These are phyloP conservation scores for Benthosema pterotum DNA, from an alignment of 2,797 vertebrate genomes.

Conservation along the genomic window DNA sequence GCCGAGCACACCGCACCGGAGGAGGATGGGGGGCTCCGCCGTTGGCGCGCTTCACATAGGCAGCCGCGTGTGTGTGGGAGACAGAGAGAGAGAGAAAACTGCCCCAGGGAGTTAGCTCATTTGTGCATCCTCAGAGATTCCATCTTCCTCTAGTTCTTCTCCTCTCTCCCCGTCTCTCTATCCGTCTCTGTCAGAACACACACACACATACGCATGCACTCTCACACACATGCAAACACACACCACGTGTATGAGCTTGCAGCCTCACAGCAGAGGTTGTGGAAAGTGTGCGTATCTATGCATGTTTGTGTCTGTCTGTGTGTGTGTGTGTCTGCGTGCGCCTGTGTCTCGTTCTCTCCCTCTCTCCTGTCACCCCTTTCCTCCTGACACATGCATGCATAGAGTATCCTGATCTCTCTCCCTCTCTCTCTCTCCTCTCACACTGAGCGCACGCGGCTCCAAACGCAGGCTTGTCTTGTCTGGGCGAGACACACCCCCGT, in stretches of 20 bases:
- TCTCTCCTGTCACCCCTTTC: slow-evolving; percentile 24
- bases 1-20: neutral
- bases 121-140: slow-evolving; percentile 86
- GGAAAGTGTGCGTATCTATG: slow-evolving; percentile 29
- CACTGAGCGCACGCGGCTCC: slow-evolving; percentile 58
- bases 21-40: too few relatives aligned
- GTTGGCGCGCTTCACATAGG: slow-evolving; percentile 7
- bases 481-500: slow-evolving; percentile 74
- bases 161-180: neutral
- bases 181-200: slow-evolving; percentile 3
- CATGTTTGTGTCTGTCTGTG: neutral
- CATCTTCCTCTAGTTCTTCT: slow-evolving; percentile 24
- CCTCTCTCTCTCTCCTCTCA: slow-evolving; percentile 47
- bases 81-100: neutral
- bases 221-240: slow-evolving; percentile 18
- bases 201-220: slow-evolving; percentile 7
- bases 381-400: slow-evolving; percentile 52
- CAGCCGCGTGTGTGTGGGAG: slow-evolving; percentile 27
- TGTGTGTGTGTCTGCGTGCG: slow-evolving; percentile 1
- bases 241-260: slow-evolving; percentile 34
- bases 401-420: slow-evolving; percentile 43
- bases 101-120: slow-evolving; percentile 81
- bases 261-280: slow-evolving; percentile 31
- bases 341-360: neutral
- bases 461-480: slow-evolving; percentile 65